phyloP scores from a whole-genome alignment of 2,888 invertebrate genomes.

The Malthinus seriepunctatus region DNA sequence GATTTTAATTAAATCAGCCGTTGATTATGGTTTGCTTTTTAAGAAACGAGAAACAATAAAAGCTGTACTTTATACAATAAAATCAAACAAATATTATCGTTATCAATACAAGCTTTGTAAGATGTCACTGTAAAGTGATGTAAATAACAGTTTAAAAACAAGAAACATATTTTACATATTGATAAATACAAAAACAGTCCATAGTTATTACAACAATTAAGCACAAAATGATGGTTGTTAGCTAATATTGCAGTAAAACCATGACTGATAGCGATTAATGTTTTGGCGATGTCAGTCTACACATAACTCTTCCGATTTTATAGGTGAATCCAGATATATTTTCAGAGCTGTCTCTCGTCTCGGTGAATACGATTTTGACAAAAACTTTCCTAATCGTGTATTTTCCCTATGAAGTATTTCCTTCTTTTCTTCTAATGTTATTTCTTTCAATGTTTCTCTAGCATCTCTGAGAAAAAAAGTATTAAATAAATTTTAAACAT shows the following conservation, averaged over 20 bases:
- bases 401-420: conserved; percentile 66
- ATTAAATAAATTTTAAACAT: conserved; percentile 28
- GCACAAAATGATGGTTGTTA: conserved; percentile 30
- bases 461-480: conserved; percentile 60
- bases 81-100: conserved; percentile 20
- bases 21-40: not conserved
- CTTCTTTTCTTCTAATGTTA: conserved; percentile 64
- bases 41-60: not conserved
- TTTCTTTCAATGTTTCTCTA: conserved; percentile 60
- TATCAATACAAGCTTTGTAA: conserved; percentile 2
- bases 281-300: conserved; percentile 51
- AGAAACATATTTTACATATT: conserved; percentile 9
- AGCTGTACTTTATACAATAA: conserved; percentile 10
- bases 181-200: conserved; percentile 28
- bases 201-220: conserved; percentile 16
- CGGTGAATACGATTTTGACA: conserved; percentile 59
- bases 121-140: not conserved
- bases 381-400: conserved; percentile 55
- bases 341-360: conserved; percentile 72
- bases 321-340: conserved; percentile 67
- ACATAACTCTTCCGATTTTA: conserved; percentile 49
- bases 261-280: conserved; percentile 40
- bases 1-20: not conserved
- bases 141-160: conserved; percentile 5
- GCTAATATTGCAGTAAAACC: conserved; percentile 47